phyloP scores from a whole-genome alignment of 2,888 invertebrate genomes.

The Pycnomerus fuliginosus region DNA sequence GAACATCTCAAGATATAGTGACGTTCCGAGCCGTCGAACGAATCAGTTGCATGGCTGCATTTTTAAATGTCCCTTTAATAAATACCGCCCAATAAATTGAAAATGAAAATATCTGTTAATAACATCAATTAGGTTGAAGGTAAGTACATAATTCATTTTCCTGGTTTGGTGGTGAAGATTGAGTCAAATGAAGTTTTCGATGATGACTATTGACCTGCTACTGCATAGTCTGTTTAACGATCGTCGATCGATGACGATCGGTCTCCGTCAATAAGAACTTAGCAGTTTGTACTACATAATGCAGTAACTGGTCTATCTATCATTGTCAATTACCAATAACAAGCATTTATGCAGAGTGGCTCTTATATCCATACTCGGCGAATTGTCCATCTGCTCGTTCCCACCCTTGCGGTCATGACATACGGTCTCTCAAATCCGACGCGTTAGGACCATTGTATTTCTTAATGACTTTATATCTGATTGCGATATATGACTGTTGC shows the following conservation, averaged over 20 bases:
- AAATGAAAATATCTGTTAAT: too few species aligned
- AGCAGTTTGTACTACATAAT: constrained; percentile 44
- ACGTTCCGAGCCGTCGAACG: constrained; percentile 4
- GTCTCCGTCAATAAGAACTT: constrained; percentile 34
- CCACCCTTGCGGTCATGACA: constrained; percentile 27
- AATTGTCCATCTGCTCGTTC: constrained; percentile 30
- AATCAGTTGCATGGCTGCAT: constrained; percentile 8
- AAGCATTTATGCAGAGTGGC: constrained; percentile 44
- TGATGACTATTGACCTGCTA: background rate
- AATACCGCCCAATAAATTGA: too few species aligned
- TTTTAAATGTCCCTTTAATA: too few species aligned
- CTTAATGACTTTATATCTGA: constrained; percentile 20
- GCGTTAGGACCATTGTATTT: constrained; percentile 12
- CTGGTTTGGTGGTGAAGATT: too few species aligned
- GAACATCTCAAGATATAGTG: constrained; percentile 6
- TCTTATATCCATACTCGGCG: constrained; percentile 40
- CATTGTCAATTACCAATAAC: constrained; percentile 46
- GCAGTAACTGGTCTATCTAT: constrained; percentile 42
- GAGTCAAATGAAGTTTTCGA: too few species aligned
- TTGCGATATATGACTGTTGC: constrained; percentile 19
- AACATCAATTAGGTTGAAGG: too few species aligned
- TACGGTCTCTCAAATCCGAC: constrained; percentile 2
- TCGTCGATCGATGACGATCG: constrained; percentile 1
- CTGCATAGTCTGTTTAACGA: background rate
- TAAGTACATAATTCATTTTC: too few species aligned